These are phyloP conservation scores for Gonatopus flavifemur DNA, from an alignment of 1,140 invertebrate species.

Conservation along the genomic window DNA sequence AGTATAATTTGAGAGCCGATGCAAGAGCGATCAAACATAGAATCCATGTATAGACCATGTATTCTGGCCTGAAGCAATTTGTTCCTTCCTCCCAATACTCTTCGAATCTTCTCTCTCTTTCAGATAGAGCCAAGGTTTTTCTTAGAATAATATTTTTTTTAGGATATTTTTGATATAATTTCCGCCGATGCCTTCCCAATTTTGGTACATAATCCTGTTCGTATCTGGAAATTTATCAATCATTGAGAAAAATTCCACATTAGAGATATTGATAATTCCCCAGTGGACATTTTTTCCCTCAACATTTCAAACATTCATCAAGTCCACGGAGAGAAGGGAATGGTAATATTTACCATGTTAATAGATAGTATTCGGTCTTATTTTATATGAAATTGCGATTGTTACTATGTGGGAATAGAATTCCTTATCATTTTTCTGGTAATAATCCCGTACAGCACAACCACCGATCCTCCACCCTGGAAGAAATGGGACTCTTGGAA, in stretches of 20 bases:
- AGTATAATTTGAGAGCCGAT: constrained; percentile 90
- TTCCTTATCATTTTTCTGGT: too few species aligned
- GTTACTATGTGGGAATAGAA: too few species aligned
- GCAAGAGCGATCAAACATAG: constrained; percentile 87
- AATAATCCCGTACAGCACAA: too few species aligned
- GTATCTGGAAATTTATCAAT: constrained; percentile 24
- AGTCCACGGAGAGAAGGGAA: too few species aligned
- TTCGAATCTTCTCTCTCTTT: not conserved
- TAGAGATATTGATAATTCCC: too few species aligned
- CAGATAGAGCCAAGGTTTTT: constrained; percentile 30
- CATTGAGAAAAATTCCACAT: constrained; percentile 5
- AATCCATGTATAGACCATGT: constrained; percentile 91
- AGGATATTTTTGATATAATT: constrained; percentile 16
- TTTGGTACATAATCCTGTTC: constrained; percentile 26
- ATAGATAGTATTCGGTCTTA: too few species aligned
- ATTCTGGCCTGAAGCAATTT: constrained; percentile 74
- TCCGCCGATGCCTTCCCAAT: constrained; percentile 31
- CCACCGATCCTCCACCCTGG: too few species aligned
- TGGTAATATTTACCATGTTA: too few species aligned
- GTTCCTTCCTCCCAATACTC: constrained; percentile 3
- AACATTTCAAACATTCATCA: too few species aligned
- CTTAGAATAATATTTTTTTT: constrained; percentile 15
- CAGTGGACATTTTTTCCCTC: too few species aligned
- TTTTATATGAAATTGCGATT: too few species aligned
- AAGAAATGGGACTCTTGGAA: too few species aligned